Base-by-base conservation (phyloP, 2,113 vertebrate species). In the Dunckerocampus dactyliophorus region DNA sequence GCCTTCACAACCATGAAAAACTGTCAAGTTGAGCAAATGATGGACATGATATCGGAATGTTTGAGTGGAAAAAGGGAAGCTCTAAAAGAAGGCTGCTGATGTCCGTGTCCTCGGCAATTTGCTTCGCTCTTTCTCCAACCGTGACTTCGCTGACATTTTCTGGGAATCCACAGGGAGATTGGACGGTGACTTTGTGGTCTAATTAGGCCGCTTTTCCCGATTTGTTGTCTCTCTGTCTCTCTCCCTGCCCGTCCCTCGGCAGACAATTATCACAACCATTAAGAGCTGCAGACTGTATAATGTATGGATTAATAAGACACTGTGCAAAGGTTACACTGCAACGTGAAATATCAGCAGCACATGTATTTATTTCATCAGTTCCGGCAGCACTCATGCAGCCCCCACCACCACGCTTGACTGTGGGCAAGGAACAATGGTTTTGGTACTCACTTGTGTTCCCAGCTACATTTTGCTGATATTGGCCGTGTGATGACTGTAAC, bases 121-220 rank as follows among this genome's bases (percentile, higher is more conserved):
- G 66, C 76, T 83, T 72, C 79, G 81, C 75, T 85, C 78, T 84
- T 80, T 77, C 84, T 88, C 72, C 79, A 73, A 14, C 81, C 81
- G 52, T 81, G 86, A 87, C 88, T 84, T 77, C 72, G 80, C 75
- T 85, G 87, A 80, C 85, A 83, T 88, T 89, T 88, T 83, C 82
- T 83, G 82, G 81, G 82, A 79, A 55, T 84, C 74, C 69, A 24
- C 57, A 24, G 69, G 53, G 69, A 80, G 78, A 70, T 67, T 59
- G 59, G 83, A 85, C 54, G 83, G 64, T 58, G 67, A 82, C 75
- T 75, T 79, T 76, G 78, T 78, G 71, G 49, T 75, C 80, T 76
- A 83, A 84, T 88, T 83, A 80, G 82, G 59, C 75, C 28, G 54
- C 66, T 75, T 71, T 77, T 66, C 62, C 62, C 28, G 53, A 76